Evolutionary conservation across 1,140 invertebrate species (phyloP).

Genomic region (Aleiodes sp.): DNA sequence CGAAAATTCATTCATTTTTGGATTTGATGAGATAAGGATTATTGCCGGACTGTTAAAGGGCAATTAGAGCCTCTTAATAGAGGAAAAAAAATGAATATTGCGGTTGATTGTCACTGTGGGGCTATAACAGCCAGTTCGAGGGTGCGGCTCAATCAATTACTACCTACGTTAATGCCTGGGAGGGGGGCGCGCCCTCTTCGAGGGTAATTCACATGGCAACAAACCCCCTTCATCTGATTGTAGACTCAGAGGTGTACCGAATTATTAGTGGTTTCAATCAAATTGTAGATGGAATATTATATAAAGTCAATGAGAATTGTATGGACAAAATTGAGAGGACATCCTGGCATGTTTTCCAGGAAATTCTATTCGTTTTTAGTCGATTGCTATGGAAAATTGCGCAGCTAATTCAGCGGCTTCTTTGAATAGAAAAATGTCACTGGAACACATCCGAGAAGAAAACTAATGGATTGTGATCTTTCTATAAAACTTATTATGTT

Average conservation of each 20-base stretch:
- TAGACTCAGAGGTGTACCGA: not conserved
- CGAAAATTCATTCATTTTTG: not conserved
- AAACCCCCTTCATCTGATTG: constrained; percentile 45
- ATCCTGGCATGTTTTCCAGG: no score
- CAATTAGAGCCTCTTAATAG: not conserved
- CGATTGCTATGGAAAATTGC: no score
- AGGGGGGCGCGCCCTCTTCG: constrained; percentile 50
- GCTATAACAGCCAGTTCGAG: constrained; percentile 49
- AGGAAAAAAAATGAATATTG: not conserved
- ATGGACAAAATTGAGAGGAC: no score
- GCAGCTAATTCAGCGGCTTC: no score
- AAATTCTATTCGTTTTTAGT: no score
- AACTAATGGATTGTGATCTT: no score
- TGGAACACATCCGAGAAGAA: no score
- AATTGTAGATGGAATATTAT: not conserved
- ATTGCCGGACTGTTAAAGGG: not conserved
- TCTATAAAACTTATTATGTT: no score
- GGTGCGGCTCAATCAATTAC: constrained; percentile 62
- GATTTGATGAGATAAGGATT: not conserved
- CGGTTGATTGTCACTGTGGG: constrained; percentile 27
- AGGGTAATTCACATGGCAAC: constrained; percentile 53
- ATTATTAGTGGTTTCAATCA: not conserved
- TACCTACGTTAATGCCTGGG: constrained; percentile 34
- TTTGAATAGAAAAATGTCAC: no score
- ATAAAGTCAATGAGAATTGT: not conserved